Base-by-base conservation (phyloP, 2,888 invertebrate genomes). In the Clunio marinus region DNA sequence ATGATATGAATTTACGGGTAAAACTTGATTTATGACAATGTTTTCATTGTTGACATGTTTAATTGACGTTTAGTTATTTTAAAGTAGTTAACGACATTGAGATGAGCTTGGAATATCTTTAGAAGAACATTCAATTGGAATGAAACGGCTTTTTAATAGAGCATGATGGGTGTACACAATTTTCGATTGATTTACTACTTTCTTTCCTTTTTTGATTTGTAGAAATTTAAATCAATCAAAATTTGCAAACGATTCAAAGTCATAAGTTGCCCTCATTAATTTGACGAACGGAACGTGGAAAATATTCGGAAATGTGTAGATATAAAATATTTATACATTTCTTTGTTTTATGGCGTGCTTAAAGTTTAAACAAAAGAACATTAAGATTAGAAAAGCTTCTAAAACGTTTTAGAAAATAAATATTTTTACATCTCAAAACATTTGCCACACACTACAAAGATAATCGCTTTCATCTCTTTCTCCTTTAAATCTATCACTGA, bases 151-250 rank as follows among this genome's bases (percentile, higher is more conserved):
- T 22, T 22, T 51, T 51, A n/a, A 51, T 51, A 22, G 13, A 20
- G 4, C 17, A 4, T 13, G 51, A 51, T 51, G 51, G 7, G 10
- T 5, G n/a, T 41, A 32, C 51, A 22, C n/a, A n/a, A n/a, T n/a
- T n/a, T 51, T 22, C 22, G 51, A 51, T 51, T 51, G 22, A 51
- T 51, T 51, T n/a, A n/a, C n/a, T n/a, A n/a, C n/a, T n/a, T n/a
- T n/a, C n/a, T n/a, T n/a, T n/a, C n/a, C n/a, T n/a, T n/a, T n/a
- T n/a, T n/a, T n/a, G n/a, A n/a, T n/a, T n/a, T n/a, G n/a, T n/a
- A n/a, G n/a, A n/a, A n/a, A n/a, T n/a, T n/a, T n/a, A n/a, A n/a
- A n/a, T n/a, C n/a, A n/a, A n/a, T n/a, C n/a, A n/a, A n/a, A n/a
- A n/a, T n/a, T n/a, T n/a, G n/a, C n/a, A n/a, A n/a, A n/a, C n/a